Base-by-base conservation (phyloP, 2,113 vertebrate genomes). In the Elaphurus davidianus region DNA sequence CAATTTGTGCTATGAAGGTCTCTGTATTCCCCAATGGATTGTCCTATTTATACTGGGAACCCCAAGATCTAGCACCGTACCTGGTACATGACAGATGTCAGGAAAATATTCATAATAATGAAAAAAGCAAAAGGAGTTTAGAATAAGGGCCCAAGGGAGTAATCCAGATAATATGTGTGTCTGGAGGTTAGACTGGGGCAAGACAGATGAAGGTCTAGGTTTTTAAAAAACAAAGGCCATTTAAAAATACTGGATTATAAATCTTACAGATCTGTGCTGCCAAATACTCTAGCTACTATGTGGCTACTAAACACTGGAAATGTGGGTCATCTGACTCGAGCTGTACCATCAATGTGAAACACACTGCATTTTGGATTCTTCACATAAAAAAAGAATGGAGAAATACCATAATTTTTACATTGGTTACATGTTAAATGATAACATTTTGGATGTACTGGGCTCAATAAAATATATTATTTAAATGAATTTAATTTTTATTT, bases 401-500 rank as follows among this genome's bases (percentile, higher is more conserved):
- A 87, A 76, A 50, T 45, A 91, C 12, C 14, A 19, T 45, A 74
- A 23, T 25, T 87, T 94, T 82, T 74, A 52, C 14, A 59, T 0
- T 6, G 12, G 36, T 59, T 17, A 57, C 5, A 57, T 43, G 14
- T 87, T 82, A 74, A 40, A 78, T 60, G 27, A 60, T 87, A 87
- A 40, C 40, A 36, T 54, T 84, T 59, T 40, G 7, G 54, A 86
- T 60, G 23, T 54, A 86, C 0, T 21, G 28, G 3, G 30, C 30
- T 79, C 87, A 87, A 60, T 62, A 59, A 92, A 84, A 57, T 91
- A 62, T 17, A 55, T 43, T 36, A 95, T 54, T 95, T 79, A 87
- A 89, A 71, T 57, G 2, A 87, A 90, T 84, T 96, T 96, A 71
- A 76, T 87, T 60, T 96, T 96, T 83, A 76, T 87, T 62, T 23